A percentile compares a stretch with the other conserved stretches of the same genome.
phyloP scores from a whole-genome alignment of 2,888 invertebrate genomes.

The Cephonodes hylas region DNA sequence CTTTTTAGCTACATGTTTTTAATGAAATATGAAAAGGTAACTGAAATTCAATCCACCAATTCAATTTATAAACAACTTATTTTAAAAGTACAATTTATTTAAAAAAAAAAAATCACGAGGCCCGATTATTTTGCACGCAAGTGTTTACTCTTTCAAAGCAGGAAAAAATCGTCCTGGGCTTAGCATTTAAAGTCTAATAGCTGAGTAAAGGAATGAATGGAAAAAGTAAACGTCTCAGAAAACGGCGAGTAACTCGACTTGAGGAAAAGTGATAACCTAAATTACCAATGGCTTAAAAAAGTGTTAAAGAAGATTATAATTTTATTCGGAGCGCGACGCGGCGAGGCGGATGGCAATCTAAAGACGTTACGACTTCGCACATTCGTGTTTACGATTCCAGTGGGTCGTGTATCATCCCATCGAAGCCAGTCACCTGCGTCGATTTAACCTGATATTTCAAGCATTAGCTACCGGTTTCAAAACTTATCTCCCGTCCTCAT shows the following conservation, averaged over 20 bases:
- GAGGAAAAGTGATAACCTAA: not conserved
- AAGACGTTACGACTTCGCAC: not conserved
- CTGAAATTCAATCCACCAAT: no score
- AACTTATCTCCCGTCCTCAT: not conserved
- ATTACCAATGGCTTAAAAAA: not conserved
- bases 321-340: not conserved
- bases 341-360: not conserved
- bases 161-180: conserved; percentile 37
- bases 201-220: conserved; percentile 36
- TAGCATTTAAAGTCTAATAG: conserved; percentile 34
- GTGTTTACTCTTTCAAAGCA: conserved; percentile 37
- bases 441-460: not conserved
- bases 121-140: conserved; percentile 25
- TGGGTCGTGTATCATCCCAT: not conserved
- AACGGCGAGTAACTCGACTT: not conserved
- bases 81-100: no score
- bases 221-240: conserved; percentile 23
- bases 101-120: not conserved
- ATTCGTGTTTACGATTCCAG: not conserved
- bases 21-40: no score
- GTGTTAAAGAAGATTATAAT: not conserved
- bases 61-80: no score
- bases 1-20: no score
- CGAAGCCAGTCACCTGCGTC: not conserved
- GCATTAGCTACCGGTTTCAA: not conserved